Base-by-base conservation (phyloP, 2,797 vertebrate species). In the Sylvilagus floridanus region DNA sequence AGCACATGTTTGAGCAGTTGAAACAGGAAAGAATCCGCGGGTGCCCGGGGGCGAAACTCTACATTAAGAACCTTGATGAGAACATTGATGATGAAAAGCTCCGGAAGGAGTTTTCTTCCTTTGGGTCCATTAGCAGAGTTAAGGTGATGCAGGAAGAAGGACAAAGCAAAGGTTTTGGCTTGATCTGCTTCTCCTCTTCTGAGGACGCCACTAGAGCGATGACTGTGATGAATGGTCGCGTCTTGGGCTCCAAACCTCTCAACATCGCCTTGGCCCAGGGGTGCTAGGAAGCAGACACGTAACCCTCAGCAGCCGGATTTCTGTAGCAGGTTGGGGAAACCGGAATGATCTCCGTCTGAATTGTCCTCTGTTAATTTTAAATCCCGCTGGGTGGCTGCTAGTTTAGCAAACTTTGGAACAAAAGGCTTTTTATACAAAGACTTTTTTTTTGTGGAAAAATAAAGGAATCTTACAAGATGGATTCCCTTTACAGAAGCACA, bases 141-240 rank as follows among this genome's bases (percentile, higher is more conserved):
- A 97, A 96, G 90, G 91, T 97, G 5, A 93, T 96, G 96, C 85
- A 75, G 71, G 95, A 96, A 2, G 93, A 91, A 50, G 97, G 97
- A 1, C 92, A 66, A 5, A 96, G 96, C 95, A 96, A 88, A 50
- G 96, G 96, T 0, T 97, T 97, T 11, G 97, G 97, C 52, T 30
- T 97, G 26, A 47, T 97, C 60, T 97, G 97, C 57, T 97, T 97
- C 63, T 90, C 88, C 32, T 82, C 73, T 4, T 69, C 78, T 0
- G 94, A 96, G 37, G 96, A 96, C 22, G 97, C 96, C 13, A 4
- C 52, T 13, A 78, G 16, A 37, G 97, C 97, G 0, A 68, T 96
- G 96, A 50, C 93, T 2, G 94, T 88, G 47, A 96, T 97, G 96
- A 97, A 97, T 6, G 97, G 96, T 24, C 94, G 82, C 1, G 0